Percentiles rank a stretch among this genome's conserved stretches.
Conservation (phyloP, 2,113 vertebrate species). For the Paratilapia polleni region DNA sequence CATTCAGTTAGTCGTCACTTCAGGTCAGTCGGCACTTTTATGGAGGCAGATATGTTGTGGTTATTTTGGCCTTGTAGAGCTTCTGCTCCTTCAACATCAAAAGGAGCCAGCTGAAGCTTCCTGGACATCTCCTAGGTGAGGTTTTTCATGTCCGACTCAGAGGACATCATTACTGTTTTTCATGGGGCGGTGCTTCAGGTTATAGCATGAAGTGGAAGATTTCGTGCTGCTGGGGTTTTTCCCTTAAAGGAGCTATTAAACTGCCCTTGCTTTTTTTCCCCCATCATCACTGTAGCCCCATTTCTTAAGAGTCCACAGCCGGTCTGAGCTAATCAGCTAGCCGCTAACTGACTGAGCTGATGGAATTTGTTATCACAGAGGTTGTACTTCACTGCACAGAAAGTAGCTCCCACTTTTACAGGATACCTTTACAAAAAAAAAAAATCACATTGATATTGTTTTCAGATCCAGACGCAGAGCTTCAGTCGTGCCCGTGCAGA, state of each 20-base stretch:
- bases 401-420: neutral
- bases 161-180: no score
- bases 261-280: no score
- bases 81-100: no score
- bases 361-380: neutral
- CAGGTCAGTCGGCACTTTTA: neutral
- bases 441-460: neutral
- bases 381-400: no score
- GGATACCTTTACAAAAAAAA: neutral
- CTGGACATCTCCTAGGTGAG: fast-evolving
- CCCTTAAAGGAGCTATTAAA: no score
- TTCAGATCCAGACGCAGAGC: neutral
- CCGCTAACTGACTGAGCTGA: neutral
- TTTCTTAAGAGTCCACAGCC: no score
- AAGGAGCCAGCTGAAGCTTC: neutral
- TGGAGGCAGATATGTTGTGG: neutral
- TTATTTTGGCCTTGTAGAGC: no score
- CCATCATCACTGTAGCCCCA: no score
- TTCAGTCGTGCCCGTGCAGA: neutral
- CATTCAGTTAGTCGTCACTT: neutral
- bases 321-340: neutral
- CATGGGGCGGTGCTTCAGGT: fast-evolving
- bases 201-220: neutral
- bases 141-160: fast-evolving
- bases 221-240: neutral